phyloP scores from a whole-genome alignment of 2,113 vertebrate species.

The Micronycteris hirsuta region DNA sequence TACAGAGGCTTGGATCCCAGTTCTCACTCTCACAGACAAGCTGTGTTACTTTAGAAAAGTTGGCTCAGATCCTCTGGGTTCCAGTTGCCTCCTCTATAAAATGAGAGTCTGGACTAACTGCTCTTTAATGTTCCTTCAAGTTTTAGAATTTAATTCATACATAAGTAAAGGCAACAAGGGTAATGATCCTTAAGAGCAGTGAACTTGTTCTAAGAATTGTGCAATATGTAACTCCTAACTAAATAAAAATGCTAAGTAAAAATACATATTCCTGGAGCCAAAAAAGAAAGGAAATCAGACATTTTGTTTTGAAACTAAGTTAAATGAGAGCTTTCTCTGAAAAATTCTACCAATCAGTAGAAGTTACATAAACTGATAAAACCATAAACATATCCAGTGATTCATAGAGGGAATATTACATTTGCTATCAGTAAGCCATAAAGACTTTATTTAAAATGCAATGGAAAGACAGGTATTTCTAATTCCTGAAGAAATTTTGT shows the following conservation, averaged over 20 bases:
- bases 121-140: neutral
- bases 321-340: neutral
- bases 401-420: neutral
- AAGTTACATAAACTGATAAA: neutral
- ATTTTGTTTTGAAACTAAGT: conserved; percentile 20
- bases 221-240: neutral
- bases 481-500: neutral
- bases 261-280: neutral
- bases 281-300: neutral
- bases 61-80: neutral
- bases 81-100: neutral
- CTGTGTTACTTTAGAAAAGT: neutral
- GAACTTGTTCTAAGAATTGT: neutral
- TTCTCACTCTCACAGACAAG: neutral
- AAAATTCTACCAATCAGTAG: neutral
- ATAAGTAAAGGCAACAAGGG: neutral
- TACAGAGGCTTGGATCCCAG: neutral
- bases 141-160: neutral
- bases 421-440: neutral
- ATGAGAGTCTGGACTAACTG: neutral
- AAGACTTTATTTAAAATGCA: neutral
- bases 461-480: neutral
- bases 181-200: neutral
- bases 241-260: neutral
- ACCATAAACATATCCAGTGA: neutral